Conservation (phyloP, 2,797 vertebrate genomes). For the Epinephelus awoara region DNA sequence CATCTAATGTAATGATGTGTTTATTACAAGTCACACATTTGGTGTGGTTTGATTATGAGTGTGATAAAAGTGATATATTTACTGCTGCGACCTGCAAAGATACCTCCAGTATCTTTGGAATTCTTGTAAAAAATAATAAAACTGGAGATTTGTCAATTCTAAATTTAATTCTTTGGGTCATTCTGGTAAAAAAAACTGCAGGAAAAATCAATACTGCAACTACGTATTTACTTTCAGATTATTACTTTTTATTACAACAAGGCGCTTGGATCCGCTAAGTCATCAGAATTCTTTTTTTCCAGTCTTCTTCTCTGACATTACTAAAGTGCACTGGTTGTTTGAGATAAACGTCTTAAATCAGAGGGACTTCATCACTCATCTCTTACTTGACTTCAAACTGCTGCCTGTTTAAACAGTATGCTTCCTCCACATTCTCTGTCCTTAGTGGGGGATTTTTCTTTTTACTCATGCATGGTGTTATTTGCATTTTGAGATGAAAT, state of each 20-base stretch:
- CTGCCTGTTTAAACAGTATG: not conserved
- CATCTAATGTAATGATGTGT: not conserved
- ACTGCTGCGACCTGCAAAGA: too few relatives aligned
- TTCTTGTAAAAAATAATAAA: not conserved
- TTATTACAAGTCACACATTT: not conserved
- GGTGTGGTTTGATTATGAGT: not conserved
- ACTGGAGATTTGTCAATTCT: not conserved
- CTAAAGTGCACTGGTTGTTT: not conserved
- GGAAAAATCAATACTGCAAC: not conserved
- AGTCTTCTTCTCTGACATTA: not conserved
- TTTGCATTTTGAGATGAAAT: not conserved
- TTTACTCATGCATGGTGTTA: not conserved
- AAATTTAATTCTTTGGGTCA: not conserved
- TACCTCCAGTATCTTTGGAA: not conserved
- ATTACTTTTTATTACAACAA: not conserved
- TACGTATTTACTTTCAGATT: not conserved
- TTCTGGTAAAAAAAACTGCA: not conserved
- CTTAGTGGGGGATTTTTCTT: not conserved
- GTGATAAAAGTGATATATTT: not conserved
- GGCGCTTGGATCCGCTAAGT: not conserved
- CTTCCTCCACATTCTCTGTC: not conserved
- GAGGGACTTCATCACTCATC: not conserved
- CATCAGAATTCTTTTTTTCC: not conserved
- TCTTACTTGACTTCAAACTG: not conserved
- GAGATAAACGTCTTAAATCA: not conserved